Conservation (phyloP, 1,140 invertebrate species). For the Charaxes varanes region DNA sequence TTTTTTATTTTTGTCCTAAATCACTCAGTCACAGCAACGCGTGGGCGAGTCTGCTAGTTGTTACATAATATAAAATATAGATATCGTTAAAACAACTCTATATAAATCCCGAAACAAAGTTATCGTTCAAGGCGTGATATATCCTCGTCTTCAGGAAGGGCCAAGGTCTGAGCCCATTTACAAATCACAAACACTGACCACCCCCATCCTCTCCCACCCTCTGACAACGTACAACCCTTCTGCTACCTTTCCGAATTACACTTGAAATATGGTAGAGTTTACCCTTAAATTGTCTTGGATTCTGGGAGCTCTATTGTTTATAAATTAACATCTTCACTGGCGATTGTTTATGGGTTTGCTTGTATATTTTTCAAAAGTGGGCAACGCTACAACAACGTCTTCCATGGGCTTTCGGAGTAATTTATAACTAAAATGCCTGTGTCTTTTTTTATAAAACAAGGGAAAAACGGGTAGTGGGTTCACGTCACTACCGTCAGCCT, state of each 20-base stretch:
- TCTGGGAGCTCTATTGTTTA: conserved; percentile 13
- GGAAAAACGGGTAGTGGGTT: too few species aligned
- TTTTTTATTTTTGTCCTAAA: too few species aligned
- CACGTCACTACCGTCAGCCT: too few species aligned
- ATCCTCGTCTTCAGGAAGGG: conserved; percentile 69
- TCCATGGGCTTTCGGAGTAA: too few species aligned
- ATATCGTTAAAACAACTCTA: conserved; percentile 32
- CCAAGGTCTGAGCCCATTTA: conserved; percentile 71
- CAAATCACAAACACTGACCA: conserved; percentile 73
- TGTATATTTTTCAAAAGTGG: too few species aligned
- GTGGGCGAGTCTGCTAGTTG: too few species aligned
- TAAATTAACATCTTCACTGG: too few species aligned
- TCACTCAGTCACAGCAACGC: too few species aligned
- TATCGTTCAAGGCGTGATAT: conserved; percentile 68
- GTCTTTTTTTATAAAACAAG: too few species aligned
- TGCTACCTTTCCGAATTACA: conserved; percentile 55
- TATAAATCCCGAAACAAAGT: conserved; percentile 50
- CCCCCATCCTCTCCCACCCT: conserved; percentile 29
- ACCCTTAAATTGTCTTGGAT: conserved; percentile 26
- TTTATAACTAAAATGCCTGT: too few species aligned
- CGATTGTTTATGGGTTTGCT: too few species aligned
- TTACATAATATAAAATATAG: neutral
- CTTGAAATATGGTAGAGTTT: conserved; percentile 63
- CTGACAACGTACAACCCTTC: conserved; percentile 61
- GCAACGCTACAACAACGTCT: too few species aligned